Evolutionary conservation across 2,888 invertebrate species (phyloP), one percentile per base, ranked within the genome.

Genomic region (Ormia ochracea): DNA sequence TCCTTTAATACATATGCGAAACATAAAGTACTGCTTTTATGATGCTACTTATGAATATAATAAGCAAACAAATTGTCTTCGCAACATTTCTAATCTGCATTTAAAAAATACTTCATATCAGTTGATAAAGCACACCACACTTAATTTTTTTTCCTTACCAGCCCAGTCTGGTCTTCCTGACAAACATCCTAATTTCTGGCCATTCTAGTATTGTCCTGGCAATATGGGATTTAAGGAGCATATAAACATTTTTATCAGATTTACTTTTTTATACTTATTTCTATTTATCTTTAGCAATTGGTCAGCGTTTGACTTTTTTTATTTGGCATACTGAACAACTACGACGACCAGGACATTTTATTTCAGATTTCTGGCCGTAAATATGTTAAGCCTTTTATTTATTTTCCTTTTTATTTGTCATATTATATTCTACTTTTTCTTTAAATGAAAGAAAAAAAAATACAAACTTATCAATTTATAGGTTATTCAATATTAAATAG

Each of bases 341-440:
- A 66, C 52, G 58, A 66, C 38, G n/a, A n/a, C n/a, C n/a, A 38
- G 28, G 54, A 12, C 50, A 68, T 61, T 52, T 23, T 5, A 19
- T 31, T 66, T 63, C 21, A 56, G 63, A 38, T 63, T 43, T 68
- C 56, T 56, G 54, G 43, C n/a, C 31, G 43, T 80, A 72, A 73
- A 76, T 72, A 73, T 73, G 43, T 43, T 76, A 76, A 80, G 63
- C 68, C 76, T 72, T 80, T 76, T 80, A 80, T 80, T 80, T 80
- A 80, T 80, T 33, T 68, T 54, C 56, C 17, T 52, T 38, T 50
- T 33, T 33, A n/a, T 56, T 33, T 23, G 21, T 23, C 41, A 23
- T 54, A 38, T 33, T 36, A 45, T 33, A 31, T 17, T 12, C 7
- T 19, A 9, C 21, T 21, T 36, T 21, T 70, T 66, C 12, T 26